Evolutionary conservation across 2,113 vertebrate genomes (phyloP).

Genomic region (Oncorhynchus tshawytscha): DNA sequence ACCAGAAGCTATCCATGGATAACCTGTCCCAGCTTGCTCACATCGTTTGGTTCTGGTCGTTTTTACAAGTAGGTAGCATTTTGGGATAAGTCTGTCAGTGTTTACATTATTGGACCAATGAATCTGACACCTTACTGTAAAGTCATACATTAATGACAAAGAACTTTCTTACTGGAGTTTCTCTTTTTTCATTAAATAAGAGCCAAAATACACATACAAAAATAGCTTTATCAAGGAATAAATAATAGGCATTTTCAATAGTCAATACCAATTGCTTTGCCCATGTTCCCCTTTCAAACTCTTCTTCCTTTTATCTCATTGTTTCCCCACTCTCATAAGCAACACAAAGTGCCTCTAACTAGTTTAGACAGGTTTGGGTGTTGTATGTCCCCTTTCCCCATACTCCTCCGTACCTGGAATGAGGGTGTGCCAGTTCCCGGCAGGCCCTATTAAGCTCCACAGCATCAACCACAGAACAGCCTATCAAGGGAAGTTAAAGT

Average conservation of each 20-base stretch:
- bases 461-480: slow-evolving; percentile 22
- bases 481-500: slow-evolving; percentile 23
- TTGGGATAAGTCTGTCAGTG: background rate
- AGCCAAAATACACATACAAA: too few relatives aligned
- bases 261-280: too few relatives aligned
- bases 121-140: background rate
- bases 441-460: slow-evolving; percentile 35
- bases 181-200: background rate
- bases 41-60: background rate
- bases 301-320: background rate
- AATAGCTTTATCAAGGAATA: too few relatives aligned
- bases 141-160: background rate
- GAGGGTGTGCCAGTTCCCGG: slow-evolving; percentile 35
- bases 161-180: background rate
- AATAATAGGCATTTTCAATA: too few relatives aligned
- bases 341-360: slow-evolving; percentile 40
- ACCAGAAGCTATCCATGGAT: too few relatives aligned
- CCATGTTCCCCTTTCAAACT: too few relatives aligned
- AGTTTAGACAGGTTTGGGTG: slow-evolving; percentile 61
- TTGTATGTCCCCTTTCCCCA: slow-evolving; percentile 36
- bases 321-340: slow-evolving; percentile 12
- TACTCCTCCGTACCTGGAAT: slow-evolving; percentile 39
- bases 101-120: too few relatives aligned
- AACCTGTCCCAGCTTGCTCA: too few relatives aligned
- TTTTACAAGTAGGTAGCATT: background rate